Base-by-base conservation (phyloP, 2,113 vertebrate species). In the Pyrgilauda ruficollis region DNA sequence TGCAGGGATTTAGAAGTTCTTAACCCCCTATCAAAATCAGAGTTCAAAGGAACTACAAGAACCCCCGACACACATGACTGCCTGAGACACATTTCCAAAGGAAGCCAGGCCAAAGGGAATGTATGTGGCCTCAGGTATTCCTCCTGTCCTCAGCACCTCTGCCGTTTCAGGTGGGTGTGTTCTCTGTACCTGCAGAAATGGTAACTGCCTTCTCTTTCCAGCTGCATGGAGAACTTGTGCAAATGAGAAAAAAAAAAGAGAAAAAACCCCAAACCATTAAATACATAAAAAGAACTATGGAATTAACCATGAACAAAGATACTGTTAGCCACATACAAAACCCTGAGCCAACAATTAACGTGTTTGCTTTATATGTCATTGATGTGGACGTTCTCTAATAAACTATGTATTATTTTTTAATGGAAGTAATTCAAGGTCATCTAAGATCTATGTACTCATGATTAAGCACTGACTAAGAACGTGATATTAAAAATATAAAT, bases 11-110 rank as follows among this genome's bases (percentile, higher is more conserved):
- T 74, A 81, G 24, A 30, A 68, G 39, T 63, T 79, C 78, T 83
- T 85, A 67, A 82, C 6, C 12, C 26, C 4, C 30, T 77, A 68
- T 70, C 74, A 84, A 67, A 85, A 24, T 67, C 52, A 35, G 52
- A 82, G 33, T 67, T 90, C 69, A 82, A 85, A 93, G 53, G 52
- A 92, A 31, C 31, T n/a, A 49, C 44, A 44, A 84, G 41, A 87
- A 46, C 15, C 18, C 20, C 46, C 0, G 1, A 22, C 13, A 74
- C 13, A 41, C 20, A 26, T 0, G 3, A 49, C 15, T 49, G 13
- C 41, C 43, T 66, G 37, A 77, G 73, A 15, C 43, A 17, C 18
- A 21, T 41, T 72, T 67, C 47, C 37, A 53, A 5, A 41, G 74
- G 52, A 58, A 89, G 31, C 43, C 66, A 55, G 56, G 31, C 8